These are phyloP conservation scores for Philopedon plagiatum DNA, from an alignment of 2,888 invertebrate genomes.

Conservation along the genomic window DNA sequence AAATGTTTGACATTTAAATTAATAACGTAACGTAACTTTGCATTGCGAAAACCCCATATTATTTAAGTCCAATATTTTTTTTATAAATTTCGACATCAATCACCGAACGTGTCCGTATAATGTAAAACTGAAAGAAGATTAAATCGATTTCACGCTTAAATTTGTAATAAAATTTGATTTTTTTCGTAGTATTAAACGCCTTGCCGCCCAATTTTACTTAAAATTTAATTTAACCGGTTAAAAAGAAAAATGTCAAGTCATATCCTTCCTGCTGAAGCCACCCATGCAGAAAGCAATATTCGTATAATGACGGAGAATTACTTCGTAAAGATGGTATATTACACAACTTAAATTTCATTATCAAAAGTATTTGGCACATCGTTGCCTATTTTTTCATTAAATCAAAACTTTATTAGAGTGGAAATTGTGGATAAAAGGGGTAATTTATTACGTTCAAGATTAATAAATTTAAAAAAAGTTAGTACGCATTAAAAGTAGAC, in stretches of 20 bases:
- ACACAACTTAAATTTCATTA: no score
- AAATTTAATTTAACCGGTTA: constrained; percentile 27
- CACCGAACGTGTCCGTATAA: constrained; percentile 4
- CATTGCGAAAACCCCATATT: neutral
- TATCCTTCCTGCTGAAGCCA: constrained; percentile 19
- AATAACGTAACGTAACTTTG: no score
- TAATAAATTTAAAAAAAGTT: no score
- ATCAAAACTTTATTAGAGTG: no score
- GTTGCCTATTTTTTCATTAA: no score
- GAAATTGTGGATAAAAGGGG: no score
- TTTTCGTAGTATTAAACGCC: constrained; percentile 6
- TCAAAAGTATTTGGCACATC: no score
- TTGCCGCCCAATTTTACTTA: constrained; percentile 14
- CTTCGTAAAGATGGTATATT: no score
- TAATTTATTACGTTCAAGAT: no score
- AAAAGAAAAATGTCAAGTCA: constrained; percentile 30
- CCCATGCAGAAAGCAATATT: constrained; percentile 31
- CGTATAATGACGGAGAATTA: no score
- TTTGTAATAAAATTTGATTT: constrained; percentile 11
- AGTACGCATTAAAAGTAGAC: no score
- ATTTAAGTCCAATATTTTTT: neutral
- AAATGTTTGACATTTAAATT: no score
- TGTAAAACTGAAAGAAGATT: constrained; percentile 17
- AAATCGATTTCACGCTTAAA: constrained; percentile 12
- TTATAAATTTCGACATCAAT: neutral